These are phyloP conservation scores for Acanthosoma haemorrhoidale DNA, from an alignment of 2,888 invertebrate species.

Conservation along the genomic window DNA sequence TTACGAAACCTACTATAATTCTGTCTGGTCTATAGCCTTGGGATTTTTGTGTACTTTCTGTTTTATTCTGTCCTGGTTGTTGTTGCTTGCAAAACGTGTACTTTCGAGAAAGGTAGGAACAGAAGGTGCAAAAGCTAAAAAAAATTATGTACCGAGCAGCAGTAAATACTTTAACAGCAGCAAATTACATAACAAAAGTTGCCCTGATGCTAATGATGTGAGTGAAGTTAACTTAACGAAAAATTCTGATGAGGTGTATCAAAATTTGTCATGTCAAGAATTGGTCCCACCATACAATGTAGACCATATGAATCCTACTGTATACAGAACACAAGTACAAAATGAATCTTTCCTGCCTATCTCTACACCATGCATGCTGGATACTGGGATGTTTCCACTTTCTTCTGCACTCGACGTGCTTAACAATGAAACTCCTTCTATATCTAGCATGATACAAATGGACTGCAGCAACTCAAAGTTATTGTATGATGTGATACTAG, in stretches of 20 bases:
- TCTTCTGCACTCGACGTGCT: neutral
- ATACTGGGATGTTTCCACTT: neutral
- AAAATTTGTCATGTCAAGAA: no score
- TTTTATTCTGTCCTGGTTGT: neutral
- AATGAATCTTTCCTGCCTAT: neutral
- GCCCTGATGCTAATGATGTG: no score
- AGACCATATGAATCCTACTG: no score
- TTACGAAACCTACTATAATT: neutral
- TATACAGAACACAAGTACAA: no score
- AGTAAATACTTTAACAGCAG: no score
- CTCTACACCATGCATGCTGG: neutral
- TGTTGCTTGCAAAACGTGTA: neutral
- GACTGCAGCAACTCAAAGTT: neutral
- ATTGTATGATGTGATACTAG: neutral
- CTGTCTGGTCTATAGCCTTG: neutral
- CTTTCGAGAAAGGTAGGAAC: neutral
- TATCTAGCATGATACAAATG: neutral
- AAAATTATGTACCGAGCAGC: no score
- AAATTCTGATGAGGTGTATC: no score
- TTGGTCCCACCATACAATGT: no score
- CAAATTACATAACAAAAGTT: no score
- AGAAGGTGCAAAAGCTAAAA: no score
- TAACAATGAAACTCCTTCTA: neutral
- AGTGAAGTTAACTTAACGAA: no score
- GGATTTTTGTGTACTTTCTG: neutral